Conservation (phyloP, 2,888 invertebrate genomes). For the Branchellion lobata region DNA sequence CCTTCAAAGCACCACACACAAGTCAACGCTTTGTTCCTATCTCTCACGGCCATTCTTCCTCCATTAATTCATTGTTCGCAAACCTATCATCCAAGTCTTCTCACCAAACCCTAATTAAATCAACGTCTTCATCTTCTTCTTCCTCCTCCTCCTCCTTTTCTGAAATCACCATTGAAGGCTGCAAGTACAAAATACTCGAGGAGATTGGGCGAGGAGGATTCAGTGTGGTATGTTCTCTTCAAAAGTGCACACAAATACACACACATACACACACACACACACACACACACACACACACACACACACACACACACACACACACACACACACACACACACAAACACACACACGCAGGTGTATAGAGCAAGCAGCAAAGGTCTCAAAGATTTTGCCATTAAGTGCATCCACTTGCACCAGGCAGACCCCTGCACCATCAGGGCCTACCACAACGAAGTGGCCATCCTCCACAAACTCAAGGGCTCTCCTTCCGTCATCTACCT, state of each 20-base stretch:
- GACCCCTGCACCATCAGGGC: slow-evolving; percentile 75
- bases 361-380: slow-evolving; percentile 22
- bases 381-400: slow-evolving; percentile 72
- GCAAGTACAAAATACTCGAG: slow-evolving; percentile 73
- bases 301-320: background rate
- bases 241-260: background rate
- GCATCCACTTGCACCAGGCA: slow-evolving; percentile 73
- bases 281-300: slow-evolving; percentile 29
- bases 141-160: too few relatives aligned
- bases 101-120: too few relatives aligned
- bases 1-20: too few relatives aligned
- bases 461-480: slow-evolving; percentile 75
- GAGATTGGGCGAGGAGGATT: slow-evolving; percentile 85
- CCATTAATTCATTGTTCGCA: too few relatives aligned
- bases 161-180: slow-evolving; percentile 71
- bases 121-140: too few relatives aligned
- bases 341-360: slow-evolving; percentile 33
- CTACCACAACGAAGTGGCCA: slow-evolving; percentile 83
- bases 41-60: too few relatives aligned
- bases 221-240: slow-evolving; percentile 71
- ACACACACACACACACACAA: background rate
- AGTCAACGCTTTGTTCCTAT: too few relatives aligned
- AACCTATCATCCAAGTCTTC: too few relatives aligned
- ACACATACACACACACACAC: slow-evolving; percentile 28
- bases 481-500: slow-evolving; percentile 80